Base-by-base conservation (phyloP, 64 coral and sea anemone species). In the Pocillopora verrucosa region DNA sequence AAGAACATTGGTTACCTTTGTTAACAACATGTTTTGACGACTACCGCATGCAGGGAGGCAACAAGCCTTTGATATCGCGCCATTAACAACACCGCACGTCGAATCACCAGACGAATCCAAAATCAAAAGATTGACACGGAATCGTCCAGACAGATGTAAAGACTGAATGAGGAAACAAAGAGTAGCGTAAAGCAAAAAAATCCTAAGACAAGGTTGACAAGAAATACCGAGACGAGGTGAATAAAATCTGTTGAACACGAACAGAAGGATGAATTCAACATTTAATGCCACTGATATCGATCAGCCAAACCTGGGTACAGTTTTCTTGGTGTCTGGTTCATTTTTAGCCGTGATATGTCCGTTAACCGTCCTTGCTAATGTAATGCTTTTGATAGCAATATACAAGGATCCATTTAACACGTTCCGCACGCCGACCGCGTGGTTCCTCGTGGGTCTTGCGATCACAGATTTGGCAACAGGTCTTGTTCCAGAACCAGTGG, bases 371-470 rank as follows among this genome's bases (percentile, higher is more conserved):
- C 58, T 78, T 14, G 77, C 72, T 0, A 96, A 93, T 45, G 62
- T 62, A 45, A 22, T 96, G n/a, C 70, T 96, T 62, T 35, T 96
- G 59, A 35, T 96, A 10, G 72, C 92, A 24, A 93, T 96, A 16
- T 82, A 81, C 26, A 92, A 88, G 58, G 83, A 65, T 14, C 88
- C 94, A 20, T 92, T 90, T 15, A 92, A 92, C 22, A 93, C 91
- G 34, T 96, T 96, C 30, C 76, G 86, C 12, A 85, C 92, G 38
- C 88, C 94, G 0, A 87, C 94, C 14, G 78, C 94, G 4, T 90
- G 76, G 25, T 96, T 96, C 61, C 83, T 96, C 24, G 68, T 92
- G 12, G 81, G 90, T 19, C 56, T 96, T 3, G 90, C 91, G 30
- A 56, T 90, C 74, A 87, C 82, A 16, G 92, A 96, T 68, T 76